Percentiles rank a stretch among this genome's conserved stretches.
phyloP scores from a whole-genome alignment of 2,888 invertebrate species.

The Pristionchus maxplancki region DNA sequence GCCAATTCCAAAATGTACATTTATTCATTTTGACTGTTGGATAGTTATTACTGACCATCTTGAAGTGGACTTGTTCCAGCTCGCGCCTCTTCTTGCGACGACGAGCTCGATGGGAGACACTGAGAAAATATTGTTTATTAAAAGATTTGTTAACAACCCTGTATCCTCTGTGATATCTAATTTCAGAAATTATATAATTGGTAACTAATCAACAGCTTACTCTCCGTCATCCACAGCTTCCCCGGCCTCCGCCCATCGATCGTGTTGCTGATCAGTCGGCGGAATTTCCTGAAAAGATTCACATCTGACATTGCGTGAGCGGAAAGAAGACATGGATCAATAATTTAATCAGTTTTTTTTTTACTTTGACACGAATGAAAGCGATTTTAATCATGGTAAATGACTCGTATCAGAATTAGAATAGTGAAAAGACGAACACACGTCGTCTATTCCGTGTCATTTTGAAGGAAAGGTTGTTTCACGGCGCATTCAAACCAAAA shows the following conservation, averaged over 20 bases:
- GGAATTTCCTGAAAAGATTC: conserved; percentile 6
- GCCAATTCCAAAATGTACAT: no score
- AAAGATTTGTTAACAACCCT: neutral
- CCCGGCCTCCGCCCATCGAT: conserved; percentile 37
- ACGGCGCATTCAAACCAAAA: neutral
- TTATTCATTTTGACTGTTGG: no score
- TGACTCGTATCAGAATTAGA: neutral
- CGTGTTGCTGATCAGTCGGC: neutral
- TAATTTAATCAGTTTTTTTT: neutral
- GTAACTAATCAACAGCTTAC: no score
- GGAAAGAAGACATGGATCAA: neutral
- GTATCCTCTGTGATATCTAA: no score
- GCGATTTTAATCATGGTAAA: no score
- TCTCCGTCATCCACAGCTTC: neutral
- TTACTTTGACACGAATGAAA: no score
- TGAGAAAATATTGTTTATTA: neutral
- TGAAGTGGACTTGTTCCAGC: conserved; percentile 71
- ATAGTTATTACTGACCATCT: conserved; percentile 68
- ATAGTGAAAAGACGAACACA: neutral
- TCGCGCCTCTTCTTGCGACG: conserved; percentile 58
- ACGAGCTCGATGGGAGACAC: neutral
- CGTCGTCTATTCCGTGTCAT: neutral
- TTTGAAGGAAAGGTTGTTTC: neutral
- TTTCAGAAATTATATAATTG: no score
- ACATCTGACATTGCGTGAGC: no score